Base-by-base conservation (phyloP, 2,797 vertebrate genomes). In the Gouania willdenowi region DNA sequence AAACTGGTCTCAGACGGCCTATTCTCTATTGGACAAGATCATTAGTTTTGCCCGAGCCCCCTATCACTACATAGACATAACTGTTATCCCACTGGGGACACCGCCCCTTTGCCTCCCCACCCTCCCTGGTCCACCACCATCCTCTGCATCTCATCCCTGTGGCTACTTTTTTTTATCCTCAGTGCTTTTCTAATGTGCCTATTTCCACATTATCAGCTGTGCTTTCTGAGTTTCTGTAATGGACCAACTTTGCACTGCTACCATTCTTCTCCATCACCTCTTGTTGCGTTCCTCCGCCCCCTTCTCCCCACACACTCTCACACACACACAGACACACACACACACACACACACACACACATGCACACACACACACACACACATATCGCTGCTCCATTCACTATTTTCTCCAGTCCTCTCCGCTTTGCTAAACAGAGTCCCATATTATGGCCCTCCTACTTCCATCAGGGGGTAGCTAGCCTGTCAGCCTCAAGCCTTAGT, bases 401-500 rank as follows among this genome's bases (percentile, higher is more conserved):
- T 73, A 39, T 63, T 66, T 59, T 44, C 66, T 62, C 36, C 58
- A 56, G 41, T 69, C 55, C 71, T 66, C 49, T 47, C 52, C 14
- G 47, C 79, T 65, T 60, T 64, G 54, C 70, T 71, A 75, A 77
- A 71, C 77, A 57, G 40, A 73, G 47, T 51, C 46, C 52, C 66
- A 54, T 48, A 60, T 73, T 75, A 70, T 45, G 41, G 67, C 71
- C 75, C 77, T 66, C 68, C 53, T 60, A 57, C 73, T 65, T 69
- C 75, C 71, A 71, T 68, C 43, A 76, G 79, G 81, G n/a, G 77
- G 51, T 71, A 72, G 66, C 72, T 66, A 59, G 72, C 81, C 84
- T 89, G 88, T 90, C 89, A 89, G 86, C 84, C 84, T 52, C 76
- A 21, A 87, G 85, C 86, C 81, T 85, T 73, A 78, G 84, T 89